A percentile compares a stretch with the other conserved stretches of the same genome.
Evolutionary conservation across 2,888 invertebrate species (phyloP).

Genomic region (Apamea monoglypha): DNA sequence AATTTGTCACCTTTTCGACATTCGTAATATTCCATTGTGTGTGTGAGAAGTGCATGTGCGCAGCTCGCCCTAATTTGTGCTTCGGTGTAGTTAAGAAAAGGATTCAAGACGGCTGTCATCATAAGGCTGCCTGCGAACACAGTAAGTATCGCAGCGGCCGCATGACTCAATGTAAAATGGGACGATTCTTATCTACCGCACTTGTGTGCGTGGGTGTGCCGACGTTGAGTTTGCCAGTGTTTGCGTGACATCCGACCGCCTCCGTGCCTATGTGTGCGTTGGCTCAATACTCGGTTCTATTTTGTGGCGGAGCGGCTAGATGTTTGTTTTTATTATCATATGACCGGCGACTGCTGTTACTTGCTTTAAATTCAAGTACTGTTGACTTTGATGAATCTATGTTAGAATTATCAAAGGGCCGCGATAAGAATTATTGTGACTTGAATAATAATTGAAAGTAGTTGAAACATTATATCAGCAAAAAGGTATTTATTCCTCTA

Average conservation of each 20-base stretch:
- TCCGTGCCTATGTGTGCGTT: slow-evolving; percentile 80
- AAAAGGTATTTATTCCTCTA: slow-evolving; percentile 1
- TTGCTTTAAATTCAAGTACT: slow-evolving; percentile 70
- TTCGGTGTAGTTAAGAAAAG: slow-evolving; percentile 82
- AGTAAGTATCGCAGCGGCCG: slow-evolving; percentile 87
- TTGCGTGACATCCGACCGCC: slow-evolving; percentile 87
- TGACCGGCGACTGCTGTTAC: slow-evolving; percentile 83
- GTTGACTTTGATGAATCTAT: slow-evolving; percentile 37
- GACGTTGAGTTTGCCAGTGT: slow-evolving; percentile 73
- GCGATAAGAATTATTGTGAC: slow-evolving; percentile 30
- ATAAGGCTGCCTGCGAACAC: slow-evolving; percentile 90
- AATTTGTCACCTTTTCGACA: slow-evolving; percentile 71
- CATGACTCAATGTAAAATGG: slow-evolving; percentile 89
- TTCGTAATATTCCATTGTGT: slow-evolving; percentile 70
- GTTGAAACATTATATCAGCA: slow-evolving; percentile 9
- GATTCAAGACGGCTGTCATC: slow-evolving; percentile 89
- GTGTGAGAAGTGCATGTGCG: slow-evolving; percentile 83
- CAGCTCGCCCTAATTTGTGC: slow-evolving; percentile 81
- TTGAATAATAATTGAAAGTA: slow-evolving; percentile 18
- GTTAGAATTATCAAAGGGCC: slow-evolving; percentile 22
- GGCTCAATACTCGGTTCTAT: slow-evolving; percentile 90
- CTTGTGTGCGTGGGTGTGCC: slow-evolving; percentile 79
- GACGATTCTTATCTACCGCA: slow-evolving; percentile 88
- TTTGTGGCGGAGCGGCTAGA: slow-evolving; percentile 87
- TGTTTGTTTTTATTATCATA: slow-evolving; percentile 91